Conservation (phyloP, 1,140 invertebrate genomes). For the Drosophila truncata region DNA sequence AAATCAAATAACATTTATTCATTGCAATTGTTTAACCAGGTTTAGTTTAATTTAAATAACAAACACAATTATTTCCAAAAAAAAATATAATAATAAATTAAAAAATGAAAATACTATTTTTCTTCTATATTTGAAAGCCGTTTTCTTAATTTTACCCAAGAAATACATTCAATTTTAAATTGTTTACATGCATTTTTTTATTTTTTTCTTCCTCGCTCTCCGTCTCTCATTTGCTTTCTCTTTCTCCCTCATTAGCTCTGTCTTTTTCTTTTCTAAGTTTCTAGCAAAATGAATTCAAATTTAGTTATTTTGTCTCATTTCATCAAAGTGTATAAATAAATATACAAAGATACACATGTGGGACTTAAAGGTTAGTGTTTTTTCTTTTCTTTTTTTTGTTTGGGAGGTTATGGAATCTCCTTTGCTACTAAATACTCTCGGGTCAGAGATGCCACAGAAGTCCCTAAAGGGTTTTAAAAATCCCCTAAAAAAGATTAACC, state of each 20-base stretch:
- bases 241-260: background rate
- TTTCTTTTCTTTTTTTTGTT: background rate
- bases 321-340: constrained; percentile 32
- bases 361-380: constrained; percentile 5
- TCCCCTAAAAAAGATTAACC: background rate
- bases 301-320: constrained; percentile 32
- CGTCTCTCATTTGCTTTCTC: background rate
- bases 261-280: constrained; percentile 21
- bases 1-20: background rate
- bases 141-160: constrained; percentile 3
- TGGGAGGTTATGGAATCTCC: background rate
- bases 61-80: background rate
- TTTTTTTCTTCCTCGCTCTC: constrained; percentile 10
- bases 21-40: background rate
- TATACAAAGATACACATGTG: constrained; percentile 31
- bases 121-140: background rate
- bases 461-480: too few species aligned
- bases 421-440: constrained; percentile 2
- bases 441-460: background rate
- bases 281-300: constrained; percentile 43
- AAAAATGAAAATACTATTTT: background rate
- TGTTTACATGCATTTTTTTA: constrained; percentile 53
- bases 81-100: background rate
- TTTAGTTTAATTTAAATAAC: background rate
- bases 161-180: constrained; percentile 10